These are phyloP conservation scores for Trigoniulus corallinus DNA, from an alignment of 1,140 invertebrate genomes.

Conservation along the genomic window DNA sequence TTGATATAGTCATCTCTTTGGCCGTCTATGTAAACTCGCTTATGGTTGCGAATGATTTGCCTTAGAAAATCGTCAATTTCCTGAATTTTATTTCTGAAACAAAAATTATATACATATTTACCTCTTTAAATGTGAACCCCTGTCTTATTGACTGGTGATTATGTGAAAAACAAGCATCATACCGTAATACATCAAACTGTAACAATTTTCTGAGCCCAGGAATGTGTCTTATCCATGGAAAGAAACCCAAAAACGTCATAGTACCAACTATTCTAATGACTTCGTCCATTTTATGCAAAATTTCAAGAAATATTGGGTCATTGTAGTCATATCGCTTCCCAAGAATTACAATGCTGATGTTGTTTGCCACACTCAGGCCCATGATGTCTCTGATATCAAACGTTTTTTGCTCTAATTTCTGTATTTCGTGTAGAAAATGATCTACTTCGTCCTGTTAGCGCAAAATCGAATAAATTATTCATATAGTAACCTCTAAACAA, in stretches of 20 bases:
- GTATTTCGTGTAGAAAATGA: background rate
- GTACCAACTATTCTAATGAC: background rate
- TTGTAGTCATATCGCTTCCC: conserved; percentile 1
- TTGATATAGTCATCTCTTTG: background rate
- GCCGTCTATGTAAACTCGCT: background rate
- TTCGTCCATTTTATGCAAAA: background rate
- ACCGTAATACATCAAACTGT: no score
- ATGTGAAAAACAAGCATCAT: no score
- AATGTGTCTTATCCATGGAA: background rate
- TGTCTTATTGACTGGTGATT: no score
- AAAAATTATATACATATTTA: no score
- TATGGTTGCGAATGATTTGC: no score
- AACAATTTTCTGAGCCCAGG: background rate
- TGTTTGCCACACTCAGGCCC: conserved; percentile 1
- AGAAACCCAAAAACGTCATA: background rate
- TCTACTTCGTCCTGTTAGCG: no score
- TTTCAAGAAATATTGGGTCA: background rate
- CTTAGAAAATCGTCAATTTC: no score
- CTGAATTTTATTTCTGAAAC: no score
- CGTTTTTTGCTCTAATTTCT: background rate
- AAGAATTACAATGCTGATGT: background rate
- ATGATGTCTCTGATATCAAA: background rate
- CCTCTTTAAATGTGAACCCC: no score
- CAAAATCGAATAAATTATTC: no score
- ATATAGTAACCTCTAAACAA: no score